phyloP scores from a whole-genome alignment of 1,140 invertebrate species.

The Capitella teleta region DNA sequence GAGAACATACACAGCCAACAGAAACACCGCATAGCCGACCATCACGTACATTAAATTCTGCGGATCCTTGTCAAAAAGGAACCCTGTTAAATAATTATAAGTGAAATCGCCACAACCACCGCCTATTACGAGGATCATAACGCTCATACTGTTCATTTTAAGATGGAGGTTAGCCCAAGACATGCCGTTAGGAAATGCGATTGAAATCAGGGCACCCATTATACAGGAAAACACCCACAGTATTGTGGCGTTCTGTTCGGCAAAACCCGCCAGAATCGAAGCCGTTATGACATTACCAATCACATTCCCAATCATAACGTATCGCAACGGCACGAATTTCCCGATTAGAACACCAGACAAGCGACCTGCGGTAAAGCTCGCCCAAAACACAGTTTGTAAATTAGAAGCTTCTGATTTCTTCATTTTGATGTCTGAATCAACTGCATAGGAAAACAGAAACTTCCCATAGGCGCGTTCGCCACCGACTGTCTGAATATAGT shows the following conservation, averaged over 20 bases:
- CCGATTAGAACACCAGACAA: no score
- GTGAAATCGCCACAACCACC: not conserved
- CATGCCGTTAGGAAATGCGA: conserved; percentile 1
- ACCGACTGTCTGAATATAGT: conserved; percentile 17
- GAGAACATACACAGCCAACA: not conserved
- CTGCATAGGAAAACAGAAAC: conserved; percentile 20
- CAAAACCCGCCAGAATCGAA: no score
- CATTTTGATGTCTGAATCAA: conserved; percentile 16
- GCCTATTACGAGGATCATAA: not conserved
- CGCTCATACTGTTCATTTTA: not conserved
- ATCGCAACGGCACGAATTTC: no score
- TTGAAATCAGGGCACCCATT: not conserved
- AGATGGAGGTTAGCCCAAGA: not conserved
- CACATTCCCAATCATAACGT: no score
- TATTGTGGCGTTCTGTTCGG: no score
- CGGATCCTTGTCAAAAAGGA: not conserved
- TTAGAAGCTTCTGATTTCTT: conserved; percentile 15
- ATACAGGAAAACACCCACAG: not conserved
- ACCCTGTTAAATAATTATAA: not conserved
- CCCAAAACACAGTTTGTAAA: conserved; percentile 23
- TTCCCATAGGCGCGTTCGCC: conserved; percentile 20
- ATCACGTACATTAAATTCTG: not conserved
- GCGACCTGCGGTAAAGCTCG: conserved; percentile 19
- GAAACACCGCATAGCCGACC: not conserved
- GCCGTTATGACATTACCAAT: no score